Evolutionary conservation across 2,888 invertebrate genomes (phyloP), one percentile per base, ranked within the genome.

Genomic region (Folsomia candida): DNA sequence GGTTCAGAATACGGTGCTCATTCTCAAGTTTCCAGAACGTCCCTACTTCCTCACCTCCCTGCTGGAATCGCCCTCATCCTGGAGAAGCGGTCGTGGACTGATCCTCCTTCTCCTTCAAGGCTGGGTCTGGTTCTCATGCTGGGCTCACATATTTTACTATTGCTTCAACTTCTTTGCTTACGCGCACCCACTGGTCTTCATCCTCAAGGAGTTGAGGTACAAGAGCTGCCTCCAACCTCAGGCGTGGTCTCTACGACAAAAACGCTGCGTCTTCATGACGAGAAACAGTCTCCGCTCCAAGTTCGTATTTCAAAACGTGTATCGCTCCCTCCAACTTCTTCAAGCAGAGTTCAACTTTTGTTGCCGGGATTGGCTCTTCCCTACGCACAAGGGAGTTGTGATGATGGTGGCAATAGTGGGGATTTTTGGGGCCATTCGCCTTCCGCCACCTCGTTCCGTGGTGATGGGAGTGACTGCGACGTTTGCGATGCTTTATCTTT

Each of bases 21-120:
- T 69, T 1, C 1, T 69, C 11, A 25, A 29, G n/a, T n/a, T 58
- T 22, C 69, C 72, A 0, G 1, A 67, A 0, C 20, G 57, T 18
- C 27, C 37, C 6, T 70, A 73, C 25, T 73, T 70, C 27, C 29
- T 73, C n/a, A 73, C 73, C 0, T 70, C 70, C 14, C n/a, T 73
- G 1, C 25, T 73, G n/a, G 1, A 18, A 0, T 20, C 26, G 4
- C 26, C 24, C 20, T 25, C 54, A 20, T 24, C 58, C 2, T 11
- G 62, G n/a, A 9, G 37, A 3, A n/a, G n/a, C n/a, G n/a, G n/a
- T n/a, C n/a, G n/a, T n/a, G n/a, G n/a, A n/a, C 0, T 59, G 0
- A 47, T 51, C 14, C 1, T 70, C 11, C 59, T 63, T 24, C 1
- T 70, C 22, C 22, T 68, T 28, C 22, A 65, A 9, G 25, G 27